Evolutionary conservation across 2,888 invertebrate genomes (phyloP).

Genomic region (Chrysolina americana): DNA sequence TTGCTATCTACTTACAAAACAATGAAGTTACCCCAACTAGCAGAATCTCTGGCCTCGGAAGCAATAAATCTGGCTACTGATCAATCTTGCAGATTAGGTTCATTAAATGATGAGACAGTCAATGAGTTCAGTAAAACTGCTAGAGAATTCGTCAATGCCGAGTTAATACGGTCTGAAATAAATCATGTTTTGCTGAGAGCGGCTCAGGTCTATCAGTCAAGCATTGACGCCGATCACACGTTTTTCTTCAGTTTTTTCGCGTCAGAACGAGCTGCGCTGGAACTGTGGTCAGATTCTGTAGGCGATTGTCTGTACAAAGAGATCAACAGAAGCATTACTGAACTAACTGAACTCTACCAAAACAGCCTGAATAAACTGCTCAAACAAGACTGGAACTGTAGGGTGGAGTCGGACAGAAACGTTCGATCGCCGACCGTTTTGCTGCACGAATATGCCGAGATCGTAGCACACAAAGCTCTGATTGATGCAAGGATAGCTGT

Average conservation of each 20-base stretch:
- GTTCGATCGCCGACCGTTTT: conserved; percentile 68
- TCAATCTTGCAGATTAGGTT: conserved; percentile 68
- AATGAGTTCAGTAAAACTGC: conserved; percentile 84
- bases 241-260: conserved; percentile 77
- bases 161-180: conserved; percentile 84
- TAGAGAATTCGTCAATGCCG: conserved; percentile 81
- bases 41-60: conserved; percentile 80
- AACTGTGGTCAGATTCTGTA: conserved; percentile 83
- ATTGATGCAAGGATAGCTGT: conserved; percentile 84
- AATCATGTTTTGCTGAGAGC: conserved; percentile 81
- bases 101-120: conserved; percentile 77
- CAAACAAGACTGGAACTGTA: conserved; percentile 69
- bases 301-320: conserved; percentile 80
- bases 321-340: conserved; percentile 80
- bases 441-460: conserved; percentile 79
- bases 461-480: conserved; percentile 81
- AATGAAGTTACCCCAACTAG: conserved; percentile 79
- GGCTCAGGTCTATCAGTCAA: conserved; percentile 78
- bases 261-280: conserved; percentile 79
- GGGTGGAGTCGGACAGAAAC: conserved; percentile 69
- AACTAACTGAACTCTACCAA: conserved; percentile 79
- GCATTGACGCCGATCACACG: conserved; percentile 70
- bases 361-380: conserved; percentile 76
- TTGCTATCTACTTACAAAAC: conserved; percentile 74
- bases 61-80: conserved; percentile 76